Evolutionary conservation across 2,113 vertebrate species (phyloP).

Genomic region (Grammomys surdaster): DNA sequence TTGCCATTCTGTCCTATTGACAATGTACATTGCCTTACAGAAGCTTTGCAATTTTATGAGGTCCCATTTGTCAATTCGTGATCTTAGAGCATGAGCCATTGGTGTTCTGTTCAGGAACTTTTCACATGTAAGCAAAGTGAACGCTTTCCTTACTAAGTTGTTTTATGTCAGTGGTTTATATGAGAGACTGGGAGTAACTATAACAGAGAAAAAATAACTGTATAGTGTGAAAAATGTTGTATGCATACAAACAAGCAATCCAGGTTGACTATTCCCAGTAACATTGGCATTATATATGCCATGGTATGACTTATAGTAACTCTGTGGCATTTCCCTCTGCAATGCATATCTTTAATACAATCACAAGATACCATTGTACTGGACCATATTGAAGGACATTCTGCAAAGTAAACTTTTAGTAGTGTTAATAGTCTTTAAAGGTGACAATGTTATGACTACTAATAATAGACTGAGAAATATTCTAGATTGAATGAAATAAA

Average conservation of each 20-base stretch:
- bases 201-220: background rate
- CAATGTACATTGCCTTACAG: too few species aligned
- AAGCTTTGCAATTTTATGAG: too few species aligned
- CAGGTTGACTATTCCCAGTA: background rate
- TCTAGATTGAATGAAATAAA: background rate
- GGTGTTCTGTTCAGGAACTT: too few species aligned
- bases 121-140: background rate
- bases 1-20: too few species aligned
- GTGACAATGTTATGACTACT: background rate
- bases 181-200: background rate
- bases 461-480: background rate
- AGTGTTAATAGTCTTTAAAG: conserved; percentile 1
- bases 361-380: background rate
- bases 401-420: background rate
- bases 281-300: background rate
- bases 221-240: background rate
- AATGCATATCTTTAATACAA: background rate
- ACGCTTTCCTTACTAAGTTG: background rate
- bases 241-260: background rate
- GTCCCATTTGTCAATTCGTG: too few species aligned
- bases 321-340: background rate
- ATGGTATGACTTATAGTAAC: background rate
- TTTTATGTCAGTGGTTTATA: background rate
- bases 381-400: background rate
- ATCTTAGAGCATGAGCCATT: too few species aligned